These are phyloP conservation scores for Chloroceryle inda DNA, from an alignment of 2,797 vertebrate species.

Conservation along the genomic window DNA sequence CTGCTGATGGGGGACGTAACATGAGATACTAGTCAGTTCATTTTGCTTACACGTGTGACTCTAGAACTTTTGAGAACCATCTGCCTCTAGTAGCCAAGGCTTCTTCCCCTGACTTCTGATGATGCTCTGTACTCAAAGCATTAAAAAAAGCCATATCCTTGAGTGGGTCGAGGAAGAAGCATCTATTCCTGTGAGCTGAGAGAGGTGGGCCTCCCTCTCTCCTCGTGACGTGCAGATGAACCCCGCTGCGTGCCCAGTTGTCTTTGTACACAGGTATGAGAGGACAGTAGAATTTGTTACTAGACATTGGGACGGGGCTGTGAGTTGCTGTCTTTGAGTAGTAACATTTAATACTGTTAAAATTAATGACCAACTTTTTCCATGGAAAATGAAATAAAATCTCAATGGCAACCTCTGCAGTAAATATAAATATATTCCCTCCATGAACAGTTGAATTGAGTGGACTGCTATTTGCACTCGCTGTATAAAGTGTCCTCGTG, in stretches of 20 bases:
- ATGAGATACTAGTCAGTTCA: neutral
- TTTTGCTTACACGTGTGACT: neutral
- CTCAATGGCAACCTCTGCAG: neutral
- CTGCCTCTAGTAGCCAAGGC: neutral
- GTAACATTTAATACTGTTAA: neutral
- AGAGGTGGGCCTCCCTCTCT: neutral
- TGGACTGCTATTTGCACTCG: neutral
- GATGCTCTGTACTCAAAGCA: neutral
- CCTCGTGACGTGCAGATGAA: neutral
- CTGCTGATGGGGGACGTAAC: neutral
- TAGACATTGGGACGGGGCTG: neutral
- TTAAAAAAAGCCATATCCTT: neutral
- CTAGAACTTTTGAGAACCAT: neutral
- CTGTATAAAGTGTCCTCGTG: constrained; percentile 8
- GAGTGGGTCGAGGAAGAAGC: neutral
- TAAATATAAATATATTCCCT: constrained; percentile 18
- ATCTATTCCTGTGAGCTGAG: neutral
- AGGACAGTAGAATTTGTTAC: neutral
- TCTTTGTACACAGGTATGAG: neutral
- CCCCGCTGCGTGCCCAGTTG: neutral
- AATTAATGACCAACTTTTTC: constrained; percentile 1
- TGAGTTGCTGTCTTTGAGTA: neutral
- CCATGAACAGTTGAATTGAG: neutral
- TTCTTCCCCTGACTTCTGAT: neutral
- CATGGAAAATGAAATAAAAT: constrained; percentile 31